Base-by-base conservation (phyloP, 1,140 invertebrate species). In the Lethrus apterus region DNA sequence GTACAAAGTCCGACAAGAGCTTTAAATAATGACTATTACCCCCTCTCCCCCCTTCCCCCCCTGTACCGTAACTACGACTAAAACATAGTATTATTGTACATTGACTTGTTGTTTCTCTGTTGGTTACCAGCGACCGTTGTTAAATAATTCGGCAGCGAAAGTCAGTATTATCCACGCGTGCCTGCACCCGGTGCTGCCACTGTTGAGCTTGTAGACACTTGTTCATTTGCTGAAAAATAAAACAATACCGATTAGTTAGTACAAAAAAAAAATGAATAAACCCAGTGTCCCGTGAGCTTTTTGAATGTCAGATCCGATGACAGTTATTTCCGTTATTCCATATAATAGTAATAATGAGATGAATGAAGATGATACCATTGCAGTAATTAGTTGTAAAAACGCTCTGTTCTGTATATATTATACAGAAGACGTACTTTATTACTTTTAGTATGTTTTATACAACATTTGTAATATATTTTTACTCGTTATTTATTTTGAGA, bases 141-240 rank as follows among this genome's bases (percentile, higher is more conserved):
- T 61, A 36, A 47, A n/a, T n/a, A 56, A 59, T 63, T 54, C 56
- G 60, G 62, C 60, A 64, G 59, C 59, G 61, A 57, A 48, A 60
- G 62, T 62, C 60, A 64, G 62, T 64, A 64, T 64, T 64, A 64
- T 50, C 59, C 59, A 57, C 49, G 60, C 55, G 62, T 64, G 62
- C 60, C 62, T 62, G 56, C 55, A 58, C 50, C 58, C 48, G 50
- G 51, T 60, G 59, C 57, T 63, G 57, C 57, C 56, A 54, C 52
- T 61, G 45, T 57, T 59, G 51, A 55, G 55, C 54, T 62, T 58
- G 31, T 55, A 56, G 51, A 58, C 51, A 54, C 48, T 51, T 33
- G 51, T 54, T 44, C 23, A 48, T 43, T 49, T 49, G 42, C 47
- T 18, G 24, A 36, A 19, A 31, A 43, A 43, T 21, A 13, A 30